Evolutionary conservation across 1,140 invertebrate species (phyloP), one percentile per base, ranked within the genome.

Genomic region (Hycleus cichorii): DNA sequence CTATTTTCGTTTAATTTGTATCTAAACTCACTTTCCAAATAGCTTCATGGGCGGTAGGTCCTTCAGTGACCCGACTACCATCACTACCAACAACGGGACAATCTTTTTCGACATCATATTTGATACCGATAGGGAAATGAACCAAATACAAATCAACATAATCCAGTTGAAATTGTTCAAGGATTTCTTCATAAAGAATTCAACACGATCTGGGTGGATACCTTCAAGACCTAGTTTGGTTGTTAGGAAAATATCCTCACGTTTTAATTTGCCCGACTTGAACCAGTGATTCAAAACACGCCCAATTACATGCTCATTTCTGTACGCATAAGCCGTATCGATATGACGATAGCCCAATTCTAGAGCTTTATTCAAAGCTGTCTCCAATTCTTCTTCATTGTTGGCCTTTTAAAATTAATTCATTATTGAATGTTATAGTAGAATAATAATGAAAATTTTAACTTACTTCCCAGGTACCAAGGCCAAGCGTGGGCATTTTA

Each of bases 131-230:
- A 0, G 93, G 91, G 26, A 83, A 81, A 62, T 95, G 91, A 50
- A 94, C 79, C 7, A 95, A 74, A 71, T 92, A 94, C 53, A 95
- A 77, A 69, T 95, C 92, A 2, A 95, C 72, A 68, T 94, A 95
- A 53, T 87, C 81, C 51, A 91, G 67, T 60, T 86, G 81, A n/a
- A 94, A 42, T 81, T 82, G 47, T 81, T 73, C 26, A 95, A 72
- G 0, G 91, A 93, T 49, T 84, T 73, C 39, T 83, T 83, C 18
- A 93, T 71, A 60, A 81, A 89, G 40, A 83, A 83, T 59, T 83
- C 80, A 10, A 94, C 89, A 52, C 85, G 81, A 2, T 81, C 80
- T 11, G 87, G 81, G 27, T 83, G 77, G 46, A 66, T 65, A 68
- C 77, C 73, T 51, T 69, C 53, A n/a, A 75, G 69, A 59, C 76